phyloP scores from a whole-genome alignment of 2,113 vertebrate species.

The Phoxinus phoxinus region DNA sequence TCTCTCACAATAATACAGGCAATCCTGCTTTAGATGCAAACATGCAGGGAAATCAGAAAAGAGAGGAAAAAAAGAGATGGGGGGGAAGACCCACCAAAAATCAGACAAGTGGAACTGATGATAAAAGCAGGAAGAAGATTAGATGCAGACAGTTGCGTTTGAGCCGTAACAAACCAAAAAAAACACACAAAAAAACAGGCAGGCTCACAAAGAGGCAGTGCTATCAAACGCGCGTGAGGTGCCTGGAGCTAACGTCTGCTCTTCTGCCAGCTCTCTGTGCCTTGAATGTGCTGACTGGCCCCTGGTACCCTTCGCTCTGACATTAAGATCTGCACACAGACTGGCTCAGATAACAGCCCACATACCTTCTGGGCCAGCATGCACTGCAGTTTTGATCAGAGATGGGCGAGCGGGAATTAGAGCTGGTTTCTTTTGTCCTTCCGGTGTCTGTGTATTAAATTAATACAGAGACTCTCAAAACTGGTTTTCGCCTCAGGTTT shows the following conservation, averaged over 20 bases:
- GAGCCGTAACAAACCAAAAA: slow-evolving; percentile 73
- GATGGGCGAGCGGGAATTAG: slow-evolving; percentile 22
- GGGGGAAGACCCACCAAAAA: slow-evolving; percentile 58
- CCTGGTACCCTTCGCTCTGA: slow-evolving; percentile 83
- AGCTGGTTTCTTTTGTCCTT: slow-evolving; percentile 36
- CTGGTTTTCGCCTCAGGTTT: background rate
- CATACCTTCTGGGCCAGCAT: slow-evolving; percentile 76
- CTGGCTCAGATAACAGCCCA: slow-evolving; percentile 19
- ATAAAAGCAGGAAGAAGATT: slow-evolving; percentile 90
- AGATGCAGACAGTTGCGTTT: slow-evolving; percentile 84
- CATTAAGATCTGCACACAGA: slow-evolving; percentile 75
- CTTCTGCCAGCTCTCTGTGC: slow-evolving; percentile 88
- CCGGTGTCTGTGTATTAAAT: slow-evolving; percentile 32
- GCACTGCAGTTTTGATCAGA: slow-evolving; percentile 84
- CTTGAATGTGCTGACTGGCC: slow-evolving; percentile 74
- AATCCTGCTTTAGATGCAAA: slow-evolving; percentile 80
- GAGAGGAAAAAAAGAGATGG: slow-evolving; percentile 56
- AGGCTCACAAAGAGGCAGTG: slow-evolving; percentile 84
- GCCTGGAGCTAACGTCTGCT: slow-evolving; percentile 92
- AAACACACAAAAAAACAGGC: slow-evolving; percentile 49
- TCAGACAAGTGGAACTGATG: slow-evolving; percentile 85
- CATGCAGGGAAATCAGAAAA: slow-evolving; percentile 56
- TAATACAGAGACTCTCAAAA: background rate
- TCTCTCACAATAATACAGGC: slow-evolving; percentile 66
- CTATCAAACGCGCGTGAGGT: slow-evolving; percentile 89